Percentiles rank a stretch among this genome's conserved stretches.
These are phyloP conservation scores for Gonioctena quinquepunctata DNA, from an alignment of 1,140 invertebrate genomes.

Conservation along the genomic window DNA sequence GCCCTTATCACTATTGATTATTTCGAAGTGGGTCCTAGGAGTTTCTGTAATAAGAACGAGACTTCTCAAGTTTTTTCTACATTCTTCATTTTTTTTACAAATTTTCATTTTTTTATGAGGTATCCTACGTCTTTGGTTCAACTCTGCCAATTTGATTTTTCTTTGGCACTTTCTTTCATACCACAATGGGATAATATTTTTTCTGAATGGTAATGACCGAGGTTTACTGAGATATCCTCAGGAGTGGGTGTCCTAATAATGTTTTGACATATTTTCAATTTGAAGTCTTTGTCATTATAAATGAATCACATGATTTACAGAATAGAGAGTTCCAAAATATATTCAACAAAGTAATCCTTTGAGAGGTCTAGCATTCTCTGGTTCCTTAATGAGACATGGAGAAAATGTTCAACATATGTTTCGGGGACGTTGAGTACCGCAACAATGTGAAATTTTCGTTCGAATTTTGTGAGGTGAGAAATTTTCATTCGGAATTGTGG, in stretches of 20 bases:
- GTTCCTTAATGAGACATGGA: slow-evolving; percentile 3
- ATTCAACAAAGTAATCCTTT: too few species aligned
- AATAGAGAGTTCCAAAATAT: not conserved
- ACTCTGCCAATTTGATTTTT: slow-evolving; percentile 19
- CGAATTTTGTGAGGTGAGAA: not conserved
- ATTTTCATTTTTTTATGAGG: slow-evolving; percentile 16
- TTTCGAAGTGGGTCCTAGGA: slow-evolving; percentile 7
- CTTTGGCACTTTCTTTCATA: slow-evolving; percentile 11
- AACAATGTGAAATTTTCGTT: slow-evolving; percentile 9
- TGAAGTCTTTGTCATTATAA: not conserved
- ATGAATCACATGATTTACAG: not conserved
- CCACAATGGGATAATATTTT: slow-evolving; percentile 13
- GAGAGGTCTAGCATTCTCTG: too few species aligned
- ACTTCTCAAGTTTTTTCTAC: slow-evolving; percentile 22
- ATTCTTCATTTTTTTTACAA: slow-evolving; percentile 22
- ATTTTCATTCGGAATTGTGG: not conserved
- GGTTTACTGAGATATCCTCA: slow-evolving; percentile 12
- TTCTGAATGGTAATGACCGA: slow-evolving; percentile 12
- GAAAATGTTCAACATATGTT: too few species aligned
- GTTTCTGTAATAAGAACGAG: slow-evolving; percentile 15
- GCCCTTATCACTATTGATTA: slow-evolving; percentile 8
- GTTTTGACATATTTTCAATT: slow-evolving; percentile 19
- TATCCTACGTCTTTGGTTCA: slow-evolving; percentile 14
- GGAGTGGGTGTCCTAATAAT: not conserved
- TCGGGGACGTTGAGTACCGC: not conserved